Conservation (phyloP, 2,888 invertebrate species). For the Heliconius sara region DNA sequence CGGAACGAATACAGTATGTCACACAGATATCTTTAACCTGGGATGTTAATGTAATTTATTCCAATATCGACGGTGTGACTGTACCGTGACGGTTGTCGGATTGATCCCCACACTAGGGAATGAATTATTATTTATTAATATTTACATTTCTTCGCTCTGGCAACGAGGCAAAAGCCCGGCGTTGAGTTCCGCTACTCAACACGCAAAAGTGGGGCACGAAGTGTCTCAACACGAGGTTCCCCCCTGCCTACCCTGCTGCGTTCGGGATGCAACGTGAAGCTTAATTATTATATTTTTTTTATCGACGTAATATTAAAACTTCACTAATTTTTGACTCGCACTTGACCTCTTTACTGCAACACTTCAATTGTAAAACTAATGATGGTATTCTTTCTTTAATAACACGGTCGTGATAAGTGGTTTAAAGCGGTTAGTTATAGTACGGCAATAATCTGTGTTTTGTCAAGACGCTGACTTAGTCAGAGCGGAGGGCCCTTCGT, state of each 20-base stretch:
- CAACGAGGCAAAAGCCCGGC: no score
- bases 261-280: no score
- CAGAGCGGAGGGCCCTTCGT: conserved; percentile 34
- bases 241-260: no score
- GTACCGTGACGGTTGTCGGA: no score
- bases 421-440: conserved; percentile 18
- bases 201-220: no score
- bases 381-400: conserved; percentile 19
- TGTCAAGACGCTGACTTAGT: conserved; percentile 34
- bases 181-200: no score
- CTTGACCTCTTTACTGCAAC: conserved; percentile 25
- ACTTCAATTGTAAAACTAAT: conserved; percentile 25
- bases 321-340: conserved; percentile 20
- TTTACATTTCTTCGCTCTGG: no score
- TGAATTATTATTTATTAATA: no score
- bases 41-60: conserved; percentile 3
- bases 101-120: no score
- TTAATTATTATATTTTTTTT: no score
- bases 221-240: no score
- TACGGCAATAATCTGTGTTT: conserved; percentile 27
- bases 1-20: conserved; percentile 5
- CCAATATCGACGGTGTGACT: not conserved
- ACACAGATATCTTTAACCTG: conserved; percentile 1
- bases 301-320: conserved; percentile 2
- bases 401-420: conserved; percentile 35